Percentiles rank a stretch among this genome's conserved stretches.
Conservation (phyloP, 2,888 invertebrate species). For the Fragum fragum region DNA sequence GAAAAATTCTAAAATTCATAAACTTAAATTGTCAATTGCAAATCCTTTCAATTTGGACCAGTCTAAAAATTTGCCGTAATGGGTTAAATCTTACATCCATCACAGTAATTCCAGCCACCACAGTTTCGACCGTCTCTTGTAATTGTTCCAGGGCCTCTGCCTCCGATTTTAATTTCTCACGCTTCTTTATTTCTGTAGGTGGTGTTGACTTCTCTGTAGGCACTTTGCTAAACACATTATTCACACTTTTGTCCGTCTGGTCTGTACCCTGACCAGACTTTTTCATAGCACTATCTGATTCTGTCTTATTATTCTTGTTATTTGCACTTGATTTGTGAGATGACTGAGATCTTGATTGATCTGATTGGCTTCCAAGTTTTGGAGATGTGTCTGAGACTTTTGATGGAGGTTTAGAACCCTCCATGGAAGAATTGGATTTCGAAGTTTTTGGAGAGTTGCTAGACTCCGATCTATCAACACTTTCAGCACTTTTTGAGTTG, state of each 20-base stretch:
- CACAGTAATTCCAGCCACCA: constrained; percentile 91
- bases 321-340: background rate
- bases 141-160: constrained; percentile 77
- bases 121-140: constrained; percentile 90
- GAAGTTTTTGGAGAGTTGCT: constrained; percentile 46
- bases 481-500: constrained; percentile 55
- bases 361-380: background rate
- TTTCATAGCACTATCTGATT: constrained; percentile 24
- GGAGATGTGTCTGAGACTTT: constrained; percentile 6
- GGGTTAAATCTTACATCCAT: constrained; percentile 21
- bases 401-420: constrained; percentile 11
- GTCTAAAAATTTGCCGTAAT: too few species aligned
- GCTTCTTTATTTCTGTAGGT: constrained; percentile 33
- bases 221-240: constrained; percentile 26
- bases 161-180: constrained; percentile 67
- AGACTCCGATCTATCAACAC: constrained; percentile 27
- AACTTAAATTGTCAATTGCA: too few species aligned
- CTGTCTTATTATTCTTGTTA: constrained; percentile 27
- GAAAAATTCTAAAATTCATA: too few species aligned
- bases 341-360: background rate
- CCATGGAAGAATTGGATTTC: constrained; percentile 38
- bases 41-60: too few species aligned
- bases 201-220: constrained; percentile 26
- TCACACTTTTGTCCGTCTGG: constrained; percentile 22
- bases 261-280: background rate